These are phyloP conservation scores for Brachypalpus laphriformis DNA, from an alignment of 2,888 invertebrate genomes.

Conservation along the genomic window DNA sequence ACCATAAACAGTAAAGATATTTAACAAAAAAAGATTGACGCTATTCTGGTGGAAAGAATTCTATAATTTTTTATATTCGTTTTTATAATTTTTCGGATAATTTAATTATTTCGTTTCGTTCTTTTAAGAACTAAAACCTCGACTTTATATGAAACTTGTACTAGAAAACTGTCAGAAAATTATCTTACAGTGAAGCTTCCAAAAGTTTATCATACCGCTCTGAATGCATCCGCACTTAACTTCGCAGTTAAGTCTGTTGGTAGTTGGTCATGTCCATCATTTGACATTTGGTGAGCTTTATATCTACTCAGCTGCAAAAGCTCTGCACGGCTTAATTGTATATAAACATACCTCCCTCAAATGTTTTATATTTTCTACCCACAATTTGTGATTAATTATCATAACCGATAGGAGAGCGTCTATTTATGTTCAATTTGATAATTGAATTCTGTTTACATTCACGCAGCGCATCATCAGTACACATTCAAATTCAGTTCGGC, in stretches of 20 bases:
- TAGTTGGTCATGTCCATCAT: background rate
- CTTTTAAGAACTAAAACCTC: no score
- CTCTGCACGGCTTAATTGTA: background rate
- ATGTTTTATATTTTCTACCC: background rate
- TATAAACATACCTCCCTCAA: slow-evolving; percentile 30
- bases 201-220: no score
- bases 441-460: background rate
- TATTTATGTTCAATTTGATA: background rate
- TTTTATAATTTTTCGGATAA: no score
- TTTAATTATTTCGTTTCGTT: no score
- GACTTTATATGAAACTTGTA: no score
- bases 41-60: no score
- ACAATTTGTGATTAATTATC: background rate
- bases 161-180: no score
- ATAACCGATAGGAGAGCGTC: background rate
- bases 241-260: background rate
- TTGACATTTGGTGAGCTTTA: slow-evolving; percentile 3
- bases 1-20: no score
- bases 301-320: background rate
- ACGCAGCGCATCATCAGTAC: background rate
- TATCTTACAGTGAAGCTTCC: no score
- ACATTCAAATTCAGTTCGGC: background rate
- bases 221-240: background rate
- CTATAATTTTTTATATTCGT: no score
- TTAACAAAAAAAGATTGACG: no score